Conservation (phyloP, 64 coral and sea anemone species). For the Montipora sp. region DNA sequence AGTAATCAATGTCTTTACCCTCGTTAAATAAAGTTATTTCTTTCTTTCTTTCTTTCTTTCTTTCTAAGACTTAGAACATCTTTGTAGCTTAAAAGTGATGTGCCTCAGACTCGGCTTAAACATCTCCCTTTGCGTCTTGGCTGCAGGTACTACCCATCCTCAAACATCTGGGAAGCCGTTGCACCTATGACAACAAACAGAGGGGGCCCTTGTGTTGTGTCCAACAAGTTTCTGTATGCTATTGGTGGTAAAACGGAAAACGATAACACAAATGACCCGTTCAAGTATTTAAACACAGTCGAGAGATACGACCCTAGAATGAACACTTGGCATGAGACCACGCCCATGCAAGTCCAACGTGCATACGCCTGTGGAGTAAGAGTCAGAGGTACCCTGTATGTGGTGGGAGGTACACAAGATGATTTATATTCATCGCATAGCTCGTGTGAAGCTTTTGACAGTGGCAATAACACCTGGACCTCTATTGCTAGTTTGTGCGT, state of each 20-base stretch:
- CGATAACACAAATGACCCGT: conserved; percentile 65
- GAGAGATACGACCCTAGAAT: conserved; percentile 72
- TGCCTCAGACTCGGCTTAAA: too few species aligned
- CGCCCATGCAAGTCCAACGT: conserved; percentile 75
- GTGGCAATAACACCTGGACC: conserved; percentile 50
- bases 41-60: too few species aligned
- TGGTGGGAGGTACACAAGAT: conserved; percentile 93
- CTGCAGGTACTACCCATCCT: conserved; percentile 73
- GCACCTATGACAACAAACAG: conserved; percentile 69
- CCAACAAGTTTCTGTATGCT: conserved; percentile 75
- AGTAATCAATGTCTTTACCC: too few species aligned
- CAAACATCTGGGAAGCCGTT: conserved; percentile 87
- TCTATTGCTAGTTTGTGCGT: conserved; percentile 79
- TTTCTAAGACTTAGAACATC: too few species aligned
- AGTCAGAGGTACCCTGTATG: conserved; percentile 71
- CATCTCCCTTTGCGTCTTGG: not conserved
- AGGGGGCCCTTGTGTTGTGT: conserved; percentile 88
- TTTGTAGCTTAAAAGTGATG: too few species aligned
- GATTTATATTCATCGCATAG: conserved; percentile 87
- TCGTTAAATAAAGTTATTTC: too few species aligned
- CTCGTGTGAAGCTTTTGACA: conserved; percentile 84
- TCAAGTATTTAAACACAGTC: conserved; percentile 80
- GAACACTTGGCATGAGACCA: conserved; percentile 75
- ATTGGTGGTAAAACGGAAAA: conserved; percentile 94
- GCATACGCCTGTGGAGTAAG: conserved; percentile 88